Evolutionary conservation across 2,113 vertebrate genomes (phyloP), one percentile per base, ranked within the genome.

Genomic region (Erythrocercus mccallii): DNA sequence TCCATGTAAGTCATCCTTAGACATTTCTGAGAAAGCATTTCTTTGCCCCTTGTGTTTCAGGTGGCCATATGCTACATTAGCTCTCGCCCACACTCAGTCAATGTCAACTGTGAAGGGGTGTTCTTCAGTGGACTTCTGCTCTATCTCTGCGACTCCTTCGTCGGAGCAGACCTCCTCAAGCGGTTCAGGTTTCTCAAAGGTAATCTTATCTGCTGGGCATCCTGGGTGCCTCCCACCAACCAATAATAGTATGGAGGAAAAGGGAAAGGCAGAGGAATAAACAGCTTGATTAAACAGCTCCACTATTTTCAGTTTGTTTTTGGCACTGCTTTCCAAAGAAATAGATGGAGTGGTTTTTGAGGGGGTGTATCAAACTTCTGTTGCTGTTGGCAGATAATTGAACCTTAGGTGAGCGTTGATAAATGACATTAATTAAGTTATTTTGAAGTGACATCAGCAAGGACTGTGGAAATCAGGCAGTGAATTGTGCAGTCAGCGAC

Each of bases 91-190:
- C 99, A 99, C 97, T 99, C 99, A 30, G 98, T 98, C 94, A 99
- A 99, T 53, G 98, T 99, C 97, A 98, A 94, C 96, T 99, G 98
- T n/a, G 98, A 99, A 88, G 98, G 98, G 17, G 98, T 99, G 94
- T 98, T 98, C 94, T 99, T 99, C 98, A 99, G 99, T 14, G 99
- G 99, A 22, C 98, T 99, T 33, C 98, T 99, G 86, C 98, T 99
- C 91, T 99, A 99, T 96, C 99, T 99, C 97, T 99, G 99, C 4
- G 99, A 99, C 98, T 99, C 99, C 94, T 99, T 99, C 1, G 99
- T 99, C 3, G 98, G 99, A 24, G 98, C 99, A 31, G 98, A 99
- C 81, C 98, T 99, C 90, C 98, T 99, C 83, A 99, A 99, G 98
- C 98, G 98, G 86, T 99, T 99, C 97, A 97, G 97, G 88, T 99